Base-by-base conservation (phyloP, 2,797 vertebrate species). In the Myiotriccus ornatus region DNA sequence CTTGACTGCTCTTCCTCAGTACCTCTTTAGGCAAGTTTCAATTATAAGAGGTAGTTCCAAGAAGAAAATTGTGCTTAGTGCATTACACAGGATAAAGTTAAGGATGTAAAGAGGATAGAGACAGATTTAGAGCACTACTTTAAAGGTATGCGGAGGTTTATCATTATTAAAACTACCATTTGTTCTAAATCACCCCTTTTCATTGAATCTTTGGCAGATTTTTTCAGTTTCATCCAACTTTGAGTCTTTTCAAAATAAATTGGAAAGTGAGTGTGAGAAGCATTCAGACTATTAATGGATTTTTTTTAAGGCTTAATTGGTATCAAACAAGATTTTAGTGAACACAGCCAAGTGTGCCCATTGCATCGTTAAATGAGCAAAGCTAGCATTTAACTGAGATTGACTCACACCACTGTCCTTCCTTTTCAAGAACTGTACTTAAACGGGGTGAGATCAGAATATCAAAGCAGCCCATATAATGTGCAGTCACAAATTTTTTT, bases 271-370 rank as follows among this genome's bases (percentile, higher is more conserved):
- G 70, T 87, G 76, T 90, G 88, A 94, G 91, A 87, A 89, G 76
- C 87, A 80, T 91, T 90, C 55, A 43, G 86, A 88, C 84, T 93
- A 78, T 90, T 96, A 96, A 93, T 88, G 74, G 68, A 81, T 46
- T 86, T 89, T 89, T 93, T 93, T 93, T 37, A 85, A 91, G 93
- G 93, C 89, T 97, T 96, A 97, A 96, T 96, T 94, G 93, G 93
- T 95, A 95, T 96, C 91, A 96, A 93, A 95, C 86, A 89, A 95
- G 95, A 93, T 93, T 96, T 97, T 95, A 89, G 91, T 90, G 95
- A 95, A 92, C 65, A 84, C 56, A 70, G 90, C 87, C 90, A 93
- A 93, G 92, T 93, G 87, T 88, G 81, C 71, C 91, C 75, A 74
- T 73, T 94, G 94, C 93, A 80, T 96, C 1, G 1, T 89, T 94